Conservation (phyloP, 2,888 invertebrate genomes). For the Dusona sp. region DNA sequence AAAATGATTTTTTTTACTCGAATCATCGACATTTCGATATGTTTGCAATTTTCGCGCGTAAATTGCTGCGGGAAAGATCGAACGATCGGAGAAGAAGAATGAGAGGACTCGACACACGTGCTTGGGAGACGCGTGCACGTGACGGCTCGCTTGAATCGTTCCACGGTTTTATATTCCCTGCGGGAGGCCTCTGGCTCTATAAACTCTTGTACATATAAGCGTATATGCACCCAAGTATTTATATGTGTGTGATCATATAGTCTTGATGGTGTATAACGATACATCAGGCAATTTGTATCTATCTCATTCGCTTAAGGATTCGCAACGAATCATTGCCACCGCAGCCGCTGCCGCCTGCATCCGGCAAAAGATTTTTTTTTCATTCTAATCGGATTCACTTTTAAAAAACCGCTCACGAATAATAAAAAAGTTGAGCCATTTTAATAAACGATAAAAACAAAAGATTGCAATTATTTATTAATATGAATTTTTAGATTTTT, state of each 20-base stretch:
- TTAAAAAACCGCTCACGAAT: conserved; percentile 22
- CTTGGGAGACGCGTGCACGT: conserved; percentile 54
- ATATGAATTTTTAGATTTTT: not conserved
- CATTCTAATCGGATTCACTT: not conserved
- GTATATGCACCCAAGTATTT: conserved; percentile 3
- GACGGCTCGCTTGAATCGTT: conserved; percentile 58
- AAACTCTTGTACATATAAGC: conserved; percentile 23
- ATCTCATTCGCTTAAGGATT: conserved; percentile 66
- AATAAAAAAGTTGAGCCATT: conserved; percentile 1
- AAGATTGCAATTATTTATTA: not conserved
- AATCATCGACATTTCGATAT: not conserved
- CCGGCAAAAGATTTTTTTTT: conserved; percentile 30
- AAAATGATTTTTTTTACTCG: not conserved
- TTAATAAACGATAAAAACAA: not conserved
- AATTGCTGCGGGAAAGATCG: not conserved
- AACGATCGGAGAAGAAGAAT: not conserved
- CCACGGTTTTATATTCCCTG: conserved; percentile 65
- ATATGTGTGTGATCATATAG: conserved; percentile 3
- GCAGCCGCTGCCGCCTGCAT: conserved; percentile 42
- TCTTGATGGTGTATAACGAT: not conserved
- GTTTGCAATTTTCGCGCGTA: not conserved
- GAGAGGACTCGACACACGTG: conserved; percentile 49
- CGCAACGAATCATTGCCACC: conserved; percentile 55
- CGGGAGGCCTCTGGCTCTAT: conserved; percentile 55
- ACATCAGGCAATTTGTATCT: conserved; percentile 63